Percentiles rank a stretch among this genome's conserved stretches.
These are phyloP conservation scores for Ormyrus thymus DNA, from an alignment of 2,888 invertebrate species.

Conservation along the genomic window DNA sequence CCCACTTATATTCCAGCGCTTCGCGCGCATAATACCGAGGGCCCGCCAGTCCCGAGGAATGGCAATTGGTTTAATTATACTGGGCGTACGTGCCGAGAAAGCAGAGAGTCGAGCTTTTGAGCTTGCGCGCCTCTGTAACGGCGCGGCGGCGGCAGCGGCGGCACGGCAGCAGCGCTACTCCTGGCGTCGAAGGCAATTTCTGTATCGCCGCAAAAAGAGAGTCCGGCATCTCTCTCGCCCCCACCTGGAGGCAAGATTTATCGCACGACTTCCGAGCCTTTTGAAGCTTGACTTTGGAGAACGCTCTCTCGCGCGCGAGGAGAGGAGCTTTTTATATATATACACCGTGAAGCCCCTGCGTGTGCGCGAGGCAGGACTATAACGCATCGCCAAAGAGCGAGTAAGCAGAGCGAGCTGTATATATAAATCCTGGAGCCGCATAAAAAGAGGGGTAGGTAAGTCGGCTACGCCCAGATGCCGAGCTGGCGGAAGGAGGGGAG, in stretches of 20 bases:
- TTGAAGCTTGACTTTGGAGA: neutral
- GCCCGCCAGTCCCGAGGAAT: constrained; percentile 17
- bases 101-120: constrained; percentile 34
- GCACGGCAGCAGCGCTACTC: neutral
- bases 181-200: constrained; percentile 16
- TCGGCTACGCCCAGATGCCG: neutral
- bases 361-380: neutral
- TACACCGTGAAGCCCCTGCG: neutral
- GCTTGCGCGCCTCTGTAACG: constrained; percentile 2
- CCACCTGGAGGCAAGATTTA: constrained; percentile 20
- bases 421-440: neutral
- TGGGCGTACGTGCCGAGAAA: constrained; percentile 51
- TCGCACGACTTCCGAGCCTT: constrained; percentile 22
- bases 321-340: constrained; percentile 9
- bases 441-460: constrained; percentile 1
- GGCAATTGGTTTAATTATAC: constrained; percentile 56
- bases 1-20: constrained; percentile 49
- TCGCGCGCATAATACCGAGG: constrained; percentile 36
- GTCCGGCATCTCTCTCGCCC: neutral
- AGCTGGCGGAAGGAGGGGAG: neutral
- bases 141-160: neutral
- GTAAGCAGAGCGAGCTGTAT: too few relatives aligned
- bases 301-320: neutral
- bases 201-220: constrained; percentile 17
- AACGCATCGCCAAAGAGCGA: constrained; percentile 13